Conservation (phyloP, 2,888 invertebrate genomes). For the Dioctria rufipes region DNA sequence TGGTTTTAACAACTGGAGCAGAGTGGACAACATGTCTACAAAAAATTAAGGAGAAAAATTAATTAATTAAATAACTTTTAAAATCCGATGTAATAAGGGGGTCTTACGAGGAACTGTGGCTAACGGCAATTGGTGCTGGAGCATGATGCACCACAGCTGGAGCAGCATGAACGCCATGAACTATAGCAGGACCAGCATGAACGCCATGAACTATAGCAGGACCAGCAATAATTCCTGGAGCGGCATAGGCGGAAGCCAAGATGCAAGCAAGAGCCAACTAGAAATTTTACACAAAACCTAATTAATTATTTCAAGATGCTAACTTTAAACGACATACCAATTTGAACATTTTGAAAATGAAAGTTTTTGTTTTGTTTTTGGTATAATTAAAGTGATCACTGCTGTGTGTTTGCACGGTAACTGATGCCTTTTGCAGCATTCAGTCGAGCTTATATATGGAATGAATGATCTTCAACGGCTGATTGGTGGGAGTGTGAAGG, state of each 20-base stretch:
- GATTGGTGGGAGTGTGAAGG: constrained; percentile 46
- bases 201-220: constrained; percentile 42
- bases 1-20: constrained; percentile 66
- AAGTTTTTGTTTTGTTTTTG: constrained; percentile 11
- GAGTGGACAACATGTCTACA: constrained; percentile 68
- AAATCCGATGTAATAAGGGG: not conserved
- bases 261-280: constrained; percentile 68
- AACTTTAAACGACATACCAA: constrained; percentile 65
- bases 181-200: constrained; percentile 57
- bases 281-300: constrained; percentile 20
- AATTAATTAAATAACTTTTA: not conserved
- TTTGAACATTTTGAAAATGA: constrained; percentile 68
- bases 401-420: constrained; percentile 55
- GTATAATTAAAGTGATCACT: constrained; percentile 14
- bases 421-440: constrained; percentile 55
- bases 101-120: constrained; percentile 57
- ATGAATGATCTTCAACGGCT: constrained; percentile 1
- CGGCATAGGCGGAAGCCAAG: constrained; percentile 65
- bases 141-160: constrained; percentile 62
- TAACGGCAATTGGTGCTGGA: constrained; percentile 60
- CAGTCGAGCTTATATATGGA: constrained; percentile 55
- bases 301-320: constrained; percentile 1
- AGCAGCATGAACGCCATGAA: constrained; percentile 61
- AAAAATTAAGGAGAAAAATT: not conserved
- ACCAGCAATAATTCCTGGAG: constrained; percentile 68